Evolutionary conservation across 1,140 invertebrate species (phyloP).

Genomic region (Epicauta chinensis): DNA sequence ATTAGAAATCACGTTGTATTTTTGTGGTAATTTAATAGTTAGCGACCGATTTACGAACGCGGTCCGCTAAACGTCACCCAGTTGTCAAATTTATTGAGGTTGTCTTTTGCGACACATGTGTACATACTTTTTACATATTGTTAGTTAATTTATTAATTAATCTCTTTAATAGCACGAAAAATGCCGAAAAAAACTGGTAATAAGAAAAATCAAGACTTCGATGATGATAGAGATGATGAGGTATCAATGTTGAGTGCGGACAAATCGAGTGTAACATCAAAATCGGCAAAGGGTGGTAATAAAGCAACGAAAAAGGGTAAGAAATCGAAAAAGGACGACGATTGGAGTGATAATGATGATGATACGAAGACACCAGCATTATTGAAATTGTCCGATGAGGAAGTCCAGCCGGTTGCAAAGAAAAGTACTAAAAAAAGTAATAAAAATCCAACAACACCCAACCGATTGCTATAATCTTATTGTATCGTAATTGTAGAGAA

Average conservation of each 20-base stretch:
- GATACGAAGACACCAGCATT: slow-evolving; percentile 35
- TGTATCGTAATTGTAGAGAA: slow-evolving; percentile 29
- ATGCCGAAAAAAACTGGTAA: slow-evolving; percentile 58
- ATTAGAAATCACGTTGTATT: no score
- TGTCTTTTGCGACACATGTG: no score
- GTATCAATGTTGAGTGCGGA: slow-evolving; percentile 34
- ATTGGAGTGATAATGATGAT: slow-evolving; percentile 49
- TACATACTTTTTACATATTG: neutral
- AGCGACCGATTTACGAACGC: no score
- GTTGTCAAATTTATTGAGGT: no score
- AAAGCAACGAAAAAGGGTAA: slow-evolving; percentile 45
- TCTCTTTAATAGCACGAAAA: slow-evolving; percentile 4
- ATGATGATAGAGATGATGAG: slow-evolving; percentile 52
- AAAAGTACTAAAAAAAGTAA: slow-evolving; percentile 50
- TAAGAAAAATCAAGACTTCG: slow-evolving; percentile 54
- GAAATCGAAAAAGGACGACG: slow-evolving; percentile 45
- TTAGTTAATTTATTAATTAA: neutral
- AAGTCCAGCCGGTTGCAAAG: slow-evolving; percentile 44
- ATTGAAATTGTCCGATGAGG: slow-evolving; percentile 43
- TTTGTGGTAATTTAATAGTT: no score
- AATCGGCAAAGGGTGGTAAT: slow-evolving; percentile 36
- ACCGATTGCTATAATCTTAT: neutral
- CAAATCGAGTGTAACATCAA: slow-evolving; percentile 47
- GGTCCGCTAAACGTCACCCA: no score
- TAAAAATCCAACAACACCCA: neutral